Base-by-base conservation (phyloP, 2,888 invertebrate species). In the Orthonevra nobilis region DNA sequence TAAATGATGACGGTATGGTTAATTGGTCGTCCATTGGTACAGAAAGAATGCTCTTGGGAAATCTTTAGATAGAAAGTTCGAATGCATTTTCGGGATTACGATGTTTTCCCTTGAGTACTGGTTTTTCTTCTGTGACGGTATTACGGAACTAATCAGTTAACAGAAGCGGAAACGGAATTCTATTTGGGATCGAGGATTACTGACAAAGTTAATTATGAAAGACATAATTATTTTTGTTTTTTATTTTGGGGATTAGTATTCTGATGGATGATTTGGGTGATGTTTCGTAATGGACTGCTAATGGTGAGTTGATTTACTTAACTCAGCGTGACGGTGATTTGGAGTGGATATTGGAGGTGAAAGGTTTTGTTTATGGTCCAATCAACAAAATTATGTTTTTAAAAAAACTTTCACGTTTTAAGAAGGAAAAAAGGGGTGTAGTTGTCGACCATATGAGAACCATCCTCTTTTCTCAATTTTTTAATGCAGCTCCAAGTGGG, bases 101-200 rank as follows among this genome's bases (percentile, higher is more conserved):
- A 3, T 28, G 14, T 10, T 7, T 42, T 20, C 26, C 12, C 14
- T 5, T 28, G 26, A 15, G n/a, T 23, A 4, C 23, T 23, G 26
- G 19, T 17, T 17, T 50, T 30, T n/a, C 7, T 15, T 46, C 14
- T 32, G 34, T 44, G 26, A 30, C 4, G 32, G 48, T 46, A 17
- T 34, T 52, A 46, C 32, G 54, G 50, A 75, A 63, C 34, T 69
- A 52, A 75, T 63, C 69, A 30, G 56, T 36, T 69, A 50, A 63
- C 38, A 50, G 63, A 69, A 38, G 69, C 30, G 50, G 50, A 69
- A 52, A 54, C 17, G 17, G 36, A 69, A 69, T 42, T 69, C 61
- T 23, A 28, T 60, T 34, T 42, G 36, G 54, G 10, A 26, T 20
- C 28, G 10, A 12, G 7, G 54, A 54, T 54, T 58, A 42, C 30